These are phyloP conservation scores for Lepilemur ruficaudatus DNA, from an alignment of 2,797 vertebrate genomes.

Conservation along the genomic window DNA sequence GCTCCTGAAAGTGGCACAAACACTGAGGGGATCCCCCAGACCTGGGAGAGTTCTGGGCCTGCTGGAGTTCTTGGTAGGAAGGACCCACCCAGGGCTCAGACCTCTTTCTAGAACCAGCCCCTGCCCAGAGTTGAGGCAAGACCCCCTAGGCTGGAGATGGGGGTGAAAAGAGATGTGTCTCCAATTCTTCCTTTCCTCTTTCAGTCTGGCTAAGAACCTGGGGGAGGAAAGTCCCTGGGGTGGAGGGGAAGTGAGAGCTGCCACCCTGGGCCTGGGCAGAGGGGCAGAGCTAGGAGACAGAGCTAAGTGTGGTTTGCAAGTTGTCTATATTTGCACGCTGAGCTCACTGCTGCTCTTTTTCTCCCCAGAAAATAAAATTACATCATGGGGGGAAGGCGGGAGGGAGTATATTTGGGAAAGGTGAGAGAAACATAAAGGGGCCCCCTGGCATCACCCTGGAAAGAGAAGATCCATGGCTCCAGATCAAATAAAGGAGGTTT, in stretches of 20 bases:
- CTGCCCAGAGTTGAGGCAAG: background rate
- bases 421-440: background rate
- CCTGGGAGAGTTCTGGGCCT: too few relatives aligned
- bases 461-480: background rate
- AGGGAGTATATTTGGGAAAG: constrained; percentile 2
- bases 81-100: background rate
- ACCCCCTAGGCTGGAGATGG: background rate
- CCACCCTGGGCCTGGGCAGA: constrained; percentile 3
- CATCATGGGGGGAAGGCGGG: constrained; percentile 43
- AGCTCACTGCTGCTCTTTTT: constrained; percentile 65
- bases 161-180: constrained; percentile 24
- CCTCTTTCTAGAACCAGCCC: background rate
- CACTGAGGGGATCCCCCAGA: background rate
- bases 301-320: constrained; percentile 10
- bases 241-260: constrained; percentile 69
- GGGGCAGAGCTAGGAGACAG: background rate
- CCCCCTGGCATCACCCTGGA: background rate
- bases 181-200: constrained; percentile 52
- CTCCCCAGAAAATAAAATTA: constrained; percentile 68
- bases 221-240: constrained; percentile 72
- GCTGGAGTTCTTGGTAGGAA: background rate
- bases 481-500: background rate
- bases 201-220: constrained; percentile 16
- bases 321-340: constrained; percentile 75
- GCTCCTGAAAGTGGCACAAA: too few relatives aligned